Base-by-base conservation (phyloP, 2,888 invertebrate genomes). In the Chesias legatella region DNA sequence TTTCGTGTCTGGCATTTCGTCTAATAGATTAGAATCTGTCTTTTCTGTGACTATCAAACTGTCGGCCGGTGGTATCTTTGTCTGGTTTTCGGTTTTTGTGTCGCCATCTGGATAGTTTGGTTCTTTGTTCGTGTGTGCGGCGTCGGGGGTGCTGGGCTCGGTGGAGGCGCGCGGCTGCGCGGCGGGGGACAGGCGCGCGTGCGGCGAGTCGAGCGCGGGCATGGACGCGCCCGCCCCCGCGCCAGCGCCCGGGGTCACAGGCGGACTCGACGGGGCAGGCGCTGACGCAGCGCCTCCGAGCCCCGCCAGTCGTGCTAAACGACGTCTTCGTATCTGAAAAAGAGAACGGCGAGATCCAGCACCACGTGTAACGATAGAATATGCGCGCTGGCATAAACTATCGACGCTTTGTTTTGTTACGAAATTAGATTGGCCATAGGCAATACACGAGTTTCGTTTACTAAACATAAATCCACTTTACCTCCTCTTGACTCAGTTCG, bases 401-500 rank as follows among this genome's bases (percentile, higher is more conserved):
- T 67, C 64, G 73, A 78, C 67, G 80, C 86, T 85, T 88, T 88
- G 86, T 86, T 88, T 84, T 86, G 86, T 88, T 88, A 86, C 86
- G 83, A 86, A 86, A 86, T 86, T 85, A 83, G 83, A 86, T 72
- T 79, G 72, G 67, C 79, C 78, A 81, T 80, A 80, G 79, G 83
- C 76, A 79, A 73, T 73, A 80, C 67, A 70, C 74, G 75, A 74
- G 73, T 69, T 71, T 70, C 78, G 76, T 79, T 72, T 72, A 78
- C 74, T 75, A 76, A 77, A 74, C 71, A 74, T 70, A 69, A 64
- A 67, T 63, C 56, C 51, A 51, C 89, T 92, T 91, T 88, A 94
- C 96, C 93, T 96, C 96, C 86, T 96, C 96, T 79, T 94, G 95
- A 73, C 93, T 94, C 63, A 96, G 89, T 90, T 96, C 95, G 88